Evolutionary conservation across 2,797 vertebrate genomes (phyloP).

Genomic region (Pangasius mekongensis): DNA sequence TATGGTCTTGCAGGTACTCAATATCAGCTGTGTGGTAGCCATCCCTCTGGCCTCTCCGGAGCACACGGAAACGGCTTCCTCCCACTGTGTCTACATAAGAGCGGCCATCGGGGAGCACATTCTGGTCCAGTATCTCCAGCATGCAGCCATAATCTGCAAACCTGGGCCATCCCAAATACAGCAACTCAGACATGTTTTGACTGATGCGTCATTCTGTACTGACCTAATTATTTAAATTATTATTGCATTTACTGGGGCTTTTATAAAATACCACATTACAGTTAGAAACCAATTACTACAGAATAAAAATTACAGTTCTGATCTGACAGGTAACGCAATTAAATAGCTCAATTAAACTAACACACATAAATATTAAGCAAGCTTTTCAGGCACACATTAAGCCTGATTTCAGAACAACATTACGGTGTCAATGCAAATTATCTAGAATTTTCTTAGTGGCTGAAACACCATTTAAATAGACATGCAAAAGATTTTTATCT

Average conservation of each 20-base stretch:
- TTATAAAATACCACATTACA: neutral
- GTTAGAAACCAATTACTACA: neutral
- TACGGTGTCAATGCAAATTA: neutral
- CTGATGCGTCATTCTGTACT: neutral
- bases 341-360: neutral
- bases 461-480: neutral
- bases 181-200: neutral
- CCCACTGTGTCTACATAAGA: conserved; percentile 86
- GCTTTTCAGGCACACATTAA: neutral
- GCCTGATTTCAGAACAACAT: neutral
- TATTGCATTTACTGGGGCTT: neutral
- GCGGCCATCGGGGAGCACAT: conserved; percentile 83
- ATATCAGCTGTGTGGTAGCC: conserved; percentile 91
- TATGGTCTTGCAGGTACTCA: conserved; percentile 85
- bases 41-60: conserved; percentile 82
- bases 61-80: conserved; percentile 82
- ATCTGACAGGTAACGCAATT: neutral
- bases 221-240: neutral
- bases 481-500: neutral
- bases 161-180: conserved; percentile 65
- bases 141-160: conserved; percentile 90
- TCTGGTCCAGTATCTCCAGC: conserved; percentile 82
- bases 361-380: neutral
- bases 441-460: neutral
- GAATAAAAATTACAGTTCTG: neutral